A percentile compares a stretch with the other conserved stretches of the same genome.
These are phyloP conservation scores for Graphium colonna DNA, from an alignment of 2,888 invertebrate species.

Conservation along the genomic window DNA sequence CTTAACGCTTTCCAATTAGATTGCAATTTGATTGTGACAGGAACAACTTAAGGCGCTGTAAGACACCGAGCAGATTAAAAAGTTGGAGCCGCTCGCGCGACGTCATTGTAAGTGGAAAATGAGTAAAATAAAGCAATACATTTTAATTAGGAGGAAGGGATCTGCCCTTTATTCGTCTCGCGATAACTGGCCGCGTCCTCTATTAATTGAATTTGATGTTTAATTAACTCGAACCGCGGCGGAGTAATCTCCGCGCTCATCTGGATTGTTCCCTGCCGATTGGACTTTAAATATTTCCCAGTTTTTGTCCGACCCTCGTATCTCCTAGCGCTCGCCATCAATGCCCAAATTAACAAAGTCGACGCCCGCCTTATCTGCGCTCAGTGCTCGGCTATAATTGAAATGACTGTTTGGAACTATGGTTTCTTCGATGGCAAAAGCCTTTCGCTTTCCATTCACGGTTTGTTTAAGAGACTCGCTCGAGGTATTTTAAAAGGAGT, in stretches of 20 bases:
- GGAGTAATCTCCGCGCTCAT: constrained; percentile 64
- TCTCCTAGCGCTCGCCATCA: constrained; percentile 29
- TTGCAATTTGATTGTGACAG: no score
- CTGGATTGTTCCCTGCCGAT: constrained; percentile 49
- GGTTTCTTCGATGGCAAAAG: no score
- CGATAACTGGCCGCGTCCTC: constrained; percentile 72
- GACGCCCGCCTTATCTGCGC: constrained; percentile 9
- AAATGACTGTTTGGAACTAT: neutral
- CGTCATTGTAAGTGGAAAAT: constrained; percentile 79
- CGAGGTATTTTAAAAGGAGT: no score
- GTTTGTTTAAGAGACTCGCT: no score
- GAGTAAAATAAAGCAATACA: constrained; percentile 81
- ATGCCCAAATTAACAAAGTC: constrained; percentile 34
- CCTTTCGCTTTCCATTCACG: no score
- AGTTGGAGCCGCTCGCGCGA: constrained; percentile 76
- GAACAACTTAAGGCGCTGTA: constrained; percentile 53
- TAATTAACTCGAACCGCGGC: constrained; percentile 70
- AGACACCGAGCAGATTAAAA: constrained; percentile 73
- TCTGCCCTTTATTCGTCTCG: constrained; percentile 73
- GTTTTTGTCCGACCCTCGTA: constrained; percentile 43
- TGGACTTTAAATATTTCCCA: constrained; percentile 51
- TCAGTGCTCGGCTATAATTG: constrained; percentile 3
- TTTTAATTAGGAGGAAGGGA: constrained; percentile 78
- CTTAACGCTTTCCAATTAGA: no score
- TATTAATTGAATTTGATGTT: constrained; percentile 80